phyloP scores from a whole-genome alignment of 2,113 vertebrate genomes.

The Morone saxatilis region DNA sequence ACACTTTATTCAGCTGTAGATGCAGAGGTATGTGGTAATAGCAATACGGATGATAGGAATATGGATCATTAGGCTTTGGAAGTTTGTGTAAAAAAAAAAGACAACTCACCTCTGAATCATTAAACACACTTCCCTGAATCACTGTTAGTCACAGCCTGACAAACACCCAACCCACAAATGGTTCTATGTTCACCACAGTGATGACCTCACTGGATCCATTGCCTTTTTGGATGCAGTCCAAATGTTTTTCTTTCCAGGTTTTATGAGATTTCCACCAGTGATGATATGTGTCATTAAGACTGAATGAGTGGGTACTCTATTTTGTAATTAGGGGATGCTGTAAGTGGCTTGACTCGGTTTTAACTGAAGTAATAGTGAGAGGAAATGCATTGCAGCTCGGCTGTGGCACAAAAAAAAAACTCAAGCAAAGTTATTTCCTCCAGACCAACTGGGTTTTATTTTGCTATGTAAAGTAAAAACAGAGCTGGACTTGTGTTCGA shows the following conservation, averaged over 20 bases:
- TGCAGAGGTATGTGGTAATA: slow-evolving; percentile 9
- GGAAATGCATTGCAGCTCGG: slow-evolving; percentile 34
- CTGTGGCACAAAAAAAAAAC: not conserved
- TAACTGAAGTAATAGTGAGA: slow-evolving; percentile 38
- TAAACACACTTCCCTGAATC: slow-evolving; percentile 59
- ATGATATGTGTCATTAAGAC: slow-evolving; percentile 71
- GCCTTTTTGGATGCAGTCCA: slow-evolving; percentile 50
- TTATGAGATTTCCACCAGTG: slow-evolving; percentile 67
- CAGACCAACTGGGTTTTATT: slow-evolving; percentile 16
- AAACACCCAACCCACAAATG: slow-evolving; percentile 59
- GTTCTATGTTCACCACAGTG: slow-evolving; percentile 56
- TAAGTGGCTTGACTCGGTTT: slow-evolving; percentile 38
- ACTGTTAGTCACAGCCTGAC: slow-evolving; percentile 69
- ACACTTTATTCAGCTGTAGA: slow-evolving; percentile 36
- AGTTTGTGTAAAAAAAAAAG: slow-evolving; percentile 20
- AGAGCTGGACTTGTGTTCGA: slow-evolving; percentile 10
- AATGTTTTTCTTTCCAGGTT: slow-evolving; percentile 65
- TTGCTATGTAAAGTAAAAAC: slow-evolving; percentile 39
- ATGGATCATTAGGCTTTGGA: slow-evolving; percentile 44
- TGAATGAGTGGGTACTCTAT: slow-evolving; percentile 55
- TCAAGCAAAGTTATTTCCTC: slow-evolving; percentile 16
- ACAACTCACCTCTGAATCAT: slow-evolving; percentile 70
- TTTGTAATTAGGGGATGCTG: slow-evolving; percentile 65
- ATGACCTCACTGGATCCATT: slow-evolving; percentile 66
- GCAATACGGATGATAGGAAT: slow-evolving; percentile 35